phyloP scores from a whole-genome alignment of 1,140 invertebrate genomes.

The Holotrichia oblita region DNA sequence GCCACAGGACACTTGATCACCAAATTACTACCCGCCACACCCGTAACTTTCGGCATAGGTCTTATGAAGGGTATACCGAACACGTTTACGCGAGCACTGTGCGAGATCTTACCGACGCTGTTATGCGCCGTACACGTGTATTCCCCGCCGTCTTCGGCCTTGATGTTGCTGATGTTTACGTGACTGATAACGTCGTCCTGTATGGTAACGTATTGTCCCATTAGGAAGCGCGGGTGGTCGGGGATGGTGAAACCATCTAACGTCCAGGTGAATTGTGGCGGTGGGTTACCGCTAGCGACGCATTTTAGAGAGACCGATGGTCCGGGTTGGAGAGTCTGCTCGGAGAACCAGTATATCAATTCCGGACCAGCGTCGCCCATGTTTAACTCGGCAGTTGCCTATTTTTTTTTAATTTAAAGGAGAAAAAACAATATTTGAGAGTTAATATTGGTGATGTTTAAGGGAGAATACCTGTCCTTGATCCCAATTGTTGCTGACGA shows the following conservation, averaged over 20 bases:
- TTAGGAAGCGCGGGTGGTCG: constrained; percentile 78
- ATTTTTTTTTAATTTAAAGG: background rate
- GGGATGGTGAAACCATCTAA: constrained; percentile 87
- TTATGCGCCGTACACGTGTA: constrained; percentile 90
- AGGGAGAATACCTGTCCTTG: constrained; percentile 70
- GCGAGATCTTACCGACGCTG: constrained; percentile 76
- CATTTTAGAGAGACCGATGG: constrained; percentile 90
- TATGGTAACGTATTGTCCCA: constrained; percentile 89
- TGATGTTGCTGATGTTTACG: constrained; percentile 90
- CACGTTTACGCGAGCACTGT: constrained; percentile 88
- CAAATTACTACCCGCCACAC: constrained; percentile 85
- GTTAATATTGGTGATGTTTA: background rate
- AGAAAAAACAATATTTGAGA: background rate
- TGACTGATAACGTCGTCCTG: constrained; percentile 94
- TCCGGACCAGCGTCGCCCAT: constrained; percentile 87
- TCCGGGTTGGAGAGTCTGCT: constrained; percentile 88
- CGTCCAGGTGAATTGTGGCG: constrained; percentile 88
- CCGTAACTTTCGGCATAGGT: constrained; percentile 90
- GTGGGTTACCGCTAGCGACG: constrained; percentile 89
- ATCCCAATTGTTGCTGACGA: constrained; percentile 85
- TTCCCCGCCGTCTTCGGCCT: constrained; percentile 91
- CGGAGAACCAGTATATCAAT: constrained; percentile 87
- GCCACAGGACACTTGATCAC: constrained; percentile 92
- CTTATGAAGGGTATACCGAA: constrained; percentile 90
- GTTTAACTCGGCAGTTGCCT: constrained; percentile 79